Percentiles rank a stretch among this genome's conserved stretches.
These are phyloP conservation scores for Australoheros facetus DNA, from an alignment of 2,797 vertebrate genomes.

Conservation along the genomic window DNA sequence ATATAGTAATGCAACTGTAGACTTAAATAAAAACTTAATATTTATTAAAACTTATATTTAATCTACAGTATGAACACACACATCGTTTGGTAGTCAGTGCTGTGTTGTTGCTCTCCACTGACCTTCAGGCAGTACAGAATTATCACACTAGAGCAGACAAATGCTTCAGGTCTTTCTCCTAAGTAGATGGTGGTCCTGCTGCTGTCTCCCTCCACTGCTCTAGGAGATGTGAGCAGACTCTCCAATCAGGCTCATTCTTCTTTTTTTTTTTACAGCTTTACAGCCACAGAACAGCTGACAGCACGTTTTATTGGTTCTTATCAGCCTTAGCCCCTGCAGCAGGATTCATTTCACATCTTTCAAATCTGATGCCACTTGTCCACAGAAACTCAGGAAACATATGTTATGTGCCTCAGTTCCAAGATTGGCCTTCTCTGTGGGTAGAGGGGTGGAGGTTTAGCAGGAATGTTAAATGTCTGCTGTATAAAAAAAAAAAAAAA, in stretches of 20 bases:
- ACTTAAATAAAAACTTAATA: neutral
- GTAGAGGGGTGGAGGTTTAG: neutral
- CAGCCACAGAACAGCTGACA: constrained; percentile 32
- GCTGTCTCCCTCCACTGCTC: constrained; percentile 3
- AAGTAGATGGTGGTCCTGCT: constrained; percentile 10
- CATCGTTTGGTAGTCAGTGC: neutral
- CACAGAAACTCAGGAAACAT: constrained; percentile 6
- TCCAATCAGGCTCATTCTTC: constrained; percentile 32
- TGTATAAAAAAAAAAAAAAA: neutral
- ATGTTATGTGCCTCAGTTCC: constrained; percentile 9
- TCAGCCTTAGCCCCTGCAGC: constrained; percentile 31
- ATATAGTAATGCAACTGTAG: no score
- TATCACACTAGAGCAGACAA: constrained; percentile 1
- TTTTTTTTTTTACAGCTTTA: constrained; percentile 37
- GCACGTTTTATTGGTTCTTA: constrained; percentile 41
- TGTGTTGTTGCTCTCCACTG: neutral
- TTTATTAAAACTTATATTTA: neutral
- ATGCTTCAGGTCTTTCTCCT: constrained; percentile 7
- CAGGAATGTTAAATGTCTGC: constrained; percentile 5
- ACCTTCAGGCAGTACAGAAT: neutral
- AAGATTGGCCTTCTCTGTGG: constrained; percentile 1
- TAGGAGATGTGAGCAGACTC: constrained; percentile 4
- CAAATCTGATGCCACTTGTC: constrained; percentile 13
- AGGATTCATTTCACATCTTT: constrained; percentile 29
- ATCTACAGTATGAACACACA: neutral